Evolutionary conservation across 2,113 vertebrate genomes (phyloP).

Genomic region (Nerophis lumbriciformis): DNA sequence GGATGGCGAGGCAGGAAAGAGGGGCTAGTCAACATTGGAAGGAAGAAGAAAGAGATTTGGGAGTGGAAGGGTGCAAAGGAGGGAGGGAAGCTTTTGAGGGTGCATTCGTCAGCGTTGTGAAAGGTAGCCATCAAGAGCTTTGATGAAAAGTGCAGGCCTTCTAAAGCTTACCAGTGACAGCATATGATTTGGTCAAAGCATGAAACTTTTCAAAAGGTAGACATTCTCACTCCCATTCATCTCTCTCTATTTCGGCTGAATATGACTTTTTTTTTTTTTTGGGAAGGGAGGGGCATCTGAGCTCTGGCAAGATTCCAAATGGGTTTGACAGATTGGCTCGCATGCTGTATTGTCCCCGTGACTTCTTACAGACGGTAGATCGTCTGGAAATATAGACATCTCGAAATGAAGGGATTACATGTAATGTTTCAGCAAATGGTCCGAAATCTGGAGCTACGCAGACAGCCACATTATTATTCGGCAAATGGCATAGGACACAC

Average conservation of each 20-base stretch:
- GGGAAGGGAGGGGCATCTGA: conserved; percentile 24
- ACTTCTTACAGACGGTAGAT: conserved; percentile 48
- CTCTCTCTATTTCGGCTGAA: conserved; percentile 36
- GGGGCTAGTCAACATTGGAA: conserved; percentile 53
- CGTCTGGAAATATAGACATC: conserved; percentile 45
- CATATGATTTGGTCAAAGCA: conserved; percentile 75
- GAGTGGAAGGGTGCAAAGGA: conserved; percentile 52
- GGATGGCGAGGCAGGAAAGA: conserved; percentile 22
- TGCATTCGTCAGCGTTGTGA: conserved; percentile 65
- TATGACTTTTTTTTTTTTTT: conserved; percentile 65
- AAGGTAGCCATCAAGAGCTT: conserved; percentile 72
- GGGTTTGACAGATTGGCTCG: conserved; percentile 60
- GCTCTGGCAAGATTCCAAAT: conserved; percentile 52
- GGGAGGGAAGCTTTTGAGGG: conserved; percentile 67
- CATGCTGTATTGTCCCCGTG: conserved; percentile 52
- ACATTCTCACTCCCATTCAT: conserved; percentile 62
- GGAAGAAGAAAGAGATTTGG: conserved; percentile 65
- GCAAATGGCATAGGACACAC: conserved; percentile 25
- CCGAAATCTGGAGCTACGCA: conserved; percentile 14
- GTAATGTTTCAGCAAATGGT: conserved; percentile 32
- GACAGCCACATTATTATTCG: conserved; percentile 14
- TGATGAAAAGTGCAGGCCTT: conserved; percentile 74
- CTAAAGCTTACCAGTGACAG: conserved; percentile 71
- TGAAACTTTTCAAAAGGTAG: conserved; percentile 67
- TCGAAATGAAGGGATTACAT: conserved; percentile 50